These are phyloP conservation scores for Pavo muticus DNA, from an alignment of 2,113 vertebrate species.

Conservation along the genomic window DNA sequence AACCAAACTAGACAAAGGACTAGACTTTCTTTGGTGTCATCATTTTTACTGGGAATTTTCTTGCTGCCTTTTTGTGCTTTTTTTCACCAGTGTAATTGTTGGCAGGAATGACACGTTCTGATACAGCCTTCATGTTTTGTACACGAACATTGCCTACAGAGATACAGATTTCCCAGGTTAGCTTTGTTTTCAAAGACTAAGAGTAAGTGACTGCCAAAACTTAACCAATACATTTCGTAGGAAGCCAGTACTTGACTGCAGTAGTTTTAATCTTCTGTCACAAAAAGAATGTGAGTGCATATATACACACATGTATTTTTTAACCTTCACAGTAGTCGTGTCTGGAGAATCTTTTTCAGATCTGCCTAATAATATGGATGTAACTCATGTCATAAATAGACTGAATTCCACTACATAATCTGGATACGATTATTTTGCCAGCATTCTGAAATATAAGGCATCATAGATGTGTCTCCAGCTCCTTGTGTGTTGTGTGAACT, in stretches of 20 bases:
- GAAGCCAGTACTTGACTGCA: background rate
- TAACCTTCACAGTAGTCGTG: background rate
- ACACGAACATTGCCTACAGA: conserved; percentile 38
- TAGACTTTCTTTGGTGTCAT: conserved; percentile 72
- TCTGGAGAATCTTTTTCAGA: conserved; percentile 45
- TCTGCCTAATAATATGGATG: background rate
- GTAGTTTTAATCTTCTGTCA: conserved; percentile 16
- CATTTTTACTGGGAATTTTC: conserved; percentile 68
- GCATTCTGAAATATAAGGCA: background rate
- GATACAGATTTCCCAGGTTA: conserved; percentile 63
- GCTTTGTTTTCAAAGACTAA: conserved; percentile 35
- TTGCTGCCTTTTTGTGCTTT: conserved; percentile 56
- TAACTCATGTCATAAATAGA: conserved; percentile 15
- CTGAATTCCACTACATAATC: background rate
- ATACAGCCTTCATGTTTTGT: conserved; percentile 64
- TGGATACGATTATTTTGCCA: conserved; percentile 14
- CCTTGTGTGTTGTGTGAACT: background rate
- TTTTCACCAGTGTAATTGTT: conserved; percentile 51
- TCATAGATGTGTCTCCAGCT: background rate
- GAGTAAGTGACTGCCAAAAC: conserved; percentile 11
- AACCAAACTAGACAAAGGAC: conserved; percentile 68
- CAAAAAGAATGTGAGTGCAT: background rate
- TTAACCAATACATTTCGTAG: conserved; percentile 17
- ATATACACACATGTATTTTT: background rate
- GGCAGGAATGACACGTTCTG: conserved; percentile 44